These are phyloP conservation scores for Triplophysa siluroides DNA, from an alignment of 2,113 vertebrate species.

Conservation along the genomic window DNA sequence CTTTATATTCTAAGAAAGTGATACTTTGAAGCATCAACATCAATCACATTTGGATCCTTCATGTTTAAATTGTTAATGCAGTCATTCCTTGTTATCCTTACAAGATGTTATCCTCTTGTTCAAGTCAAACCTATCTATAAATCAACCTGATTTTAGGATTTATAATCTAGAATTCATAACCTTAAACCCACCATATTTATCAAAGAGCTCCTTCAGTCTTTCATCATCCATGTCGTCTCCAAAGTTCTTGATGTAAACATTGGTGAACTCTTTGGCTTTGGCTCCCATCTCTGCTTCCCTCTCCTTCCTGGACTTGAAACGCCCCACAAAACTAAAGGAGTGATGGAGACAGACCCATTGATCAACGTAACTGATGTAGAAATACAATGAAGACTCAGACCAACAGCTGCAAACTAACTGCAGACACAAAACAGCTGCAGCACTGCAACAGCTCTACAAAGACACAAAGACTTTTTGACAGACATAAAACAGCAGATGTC, in stretches of 20 bases:
- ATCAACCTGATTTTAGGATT: neutral
- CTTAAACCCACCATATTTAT: constrained; percentile 86
- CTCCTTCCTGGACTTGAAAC: constrained; percentile 97
- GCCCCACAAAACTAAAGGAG: constrained; percentile 88
- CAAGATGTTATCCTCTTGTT: too few relatives aligned
- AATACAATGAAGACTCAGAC: constrained; percentile 50
- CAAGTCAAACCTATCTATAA: too few relatives aligned
- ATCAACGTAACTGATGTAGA: constrained; percentile 53
- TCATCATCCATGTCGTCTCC: constrained; percentile 95
- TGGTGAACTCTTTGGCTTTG: constrained; percentile 98
- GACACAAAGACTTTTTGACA: neutral
- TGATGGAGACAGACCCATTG: constrained; percentile 27
- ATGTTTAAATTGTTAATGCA: too few relatives aligned
- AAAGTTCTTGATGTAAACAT: constrained; percentile 99
- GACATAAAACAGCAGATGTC: neutral
- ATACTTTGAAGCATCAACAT: too few relatives aligned
- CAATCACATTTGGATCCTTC: too few relatives aligned
- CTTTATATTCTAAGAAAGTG: neutral
- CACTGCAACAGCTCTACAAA: neutral
- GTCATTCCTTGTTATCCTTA: too few relatives aligned
- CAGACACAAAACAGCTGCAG: neutral
- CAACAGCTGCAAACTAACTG: constrained; percentile 32
- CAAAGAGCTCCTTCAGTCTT: constrained; percentile 89
- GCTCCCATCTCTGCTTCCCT: constrained; percentile 96
- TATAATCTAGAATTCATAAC: neutral